Conservation (phyloP, 2,113 vertebrate genomes). For the Lepus americanus region DNA sequence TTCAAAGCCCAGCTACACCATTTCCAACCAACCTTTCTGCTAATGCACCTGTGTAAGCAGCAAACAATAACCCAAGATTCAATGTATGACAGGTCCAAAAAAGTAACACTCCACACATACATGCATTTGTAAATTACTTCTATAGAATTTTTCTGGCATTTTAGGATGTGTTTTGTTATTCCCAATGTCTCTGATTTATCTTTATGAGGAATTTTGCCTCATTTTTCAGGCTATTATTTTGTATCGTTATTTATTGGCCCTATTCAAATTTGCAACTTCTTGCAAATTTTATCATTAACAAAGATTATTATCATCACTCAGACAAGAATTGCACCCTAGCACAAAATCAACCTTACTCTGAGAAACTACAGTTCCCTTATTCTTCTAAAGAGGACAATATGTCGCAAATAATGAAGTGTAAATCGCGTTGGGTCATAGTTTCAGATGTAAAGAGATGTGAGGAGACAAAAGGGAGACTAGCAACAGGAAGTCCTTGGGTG, state of each 20-base stretch:
- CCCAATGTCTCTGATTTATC: neutral
- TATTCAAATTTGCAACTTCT: slow-evolving; percentile 5
- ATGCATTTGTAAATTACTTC: neutral
- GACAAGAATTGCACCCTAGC: slow-evolving; percentile 48
- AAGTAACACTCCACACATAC: neutral
- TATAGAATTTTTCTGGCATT: neutral
- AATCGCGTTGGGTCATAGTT: slow-evolving; percentile 76
- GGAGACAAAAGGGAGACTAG: slow-evolving; percentile 53
- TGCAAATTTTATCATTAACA: slow-evolving; percentile 53
- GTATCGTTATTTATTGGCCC: slow-evolving; percentile 43
- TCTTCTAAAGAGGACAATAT: slow-evolving; percentile 52
- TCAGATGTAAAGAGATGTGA: slow-evolving; percentile 56
- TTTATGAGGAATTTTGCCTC: slow-evolving; percentile 40
- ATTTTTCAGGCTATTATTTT: slow-evolving; percentile 55
- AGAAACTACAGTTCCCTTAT: slow-evolving; percentile 48
- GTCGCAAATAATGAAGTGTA: slow-evolving; percentile 65
- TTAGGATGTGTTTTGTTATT: neutral
- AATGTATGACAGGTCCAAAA: neutral
- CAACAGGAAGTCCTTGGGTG: slow-evolving; percentile 70
- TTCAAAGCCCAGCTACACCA: no score
- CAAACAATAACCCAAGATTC: no score
- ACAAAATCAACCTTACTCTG: slow-evolving; percentile 46
- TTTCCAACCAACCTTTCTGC: no score
- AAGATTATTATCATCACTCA: slow-evolving; percentile 35
- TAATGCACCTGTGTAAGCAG: no score